Evolutionary conservation across 2,113 vertebrate species (phyloP), one percentile per base, ranked within the genome.

Genomic region (Corydoras sp.): DNA sequence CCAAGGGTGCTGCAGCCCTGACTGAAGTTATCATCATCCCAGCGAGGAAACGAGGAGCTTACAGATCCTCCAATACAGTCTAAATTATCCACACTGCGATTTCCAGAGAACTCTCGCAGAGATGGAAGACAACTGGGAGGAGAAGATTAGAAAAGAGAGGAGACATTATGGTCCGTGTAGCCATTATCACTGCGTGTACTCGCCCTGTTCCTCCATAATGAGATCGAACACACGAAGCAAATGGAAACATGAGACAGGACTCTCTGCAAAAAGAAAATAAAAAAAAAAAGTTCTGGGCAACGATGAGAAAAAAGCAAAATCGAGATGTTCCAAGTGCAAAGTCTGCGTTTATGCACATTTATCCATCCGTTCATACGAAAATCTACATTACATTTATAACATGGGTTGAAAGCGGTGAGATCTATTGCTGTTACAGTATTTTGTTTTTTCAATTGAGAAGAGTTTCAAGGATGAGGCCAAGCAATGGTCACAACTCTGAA

Each of bases 11-110:
- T 94, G 48, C 92, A 89, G 85, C 92, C 89, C 79, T 92, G 94
- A 80, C 94, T 94, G 82, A 95, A 94, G 85, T 97, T 93, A 76
- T 99, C 96, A 66, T 99, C 96, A 65, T 99, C 96, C 96, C 96
- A 99, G 77, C 85, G 89, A 0, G 91, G 90, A 85, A 95, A 93
- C 80, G 93, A 91, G 2, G 92, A 92, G 75, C 90, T 88, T 66
- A 92, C 76, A 10, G 93, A 85, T 65, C 92, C 92, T 75, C 91
- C 93, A 0, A 98, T 91, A 67, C 93, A 95, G 85, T 98, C 95
- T 76, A 97, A 85, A 82, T 91, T 93, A 84, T 98, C 95, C 83
- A 99, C 88, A 85, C 95, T 96, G 86, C 92, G 96, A 81, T 86
- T 87, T 81, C 77, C 89, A 76, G 89, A 82, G 76, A 84, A 76